These are phyloP conservation scores for Sylvietta virens DNA, from an alignment of 2,113 vertebrate species.

Conservation along the genomic window DNA sequence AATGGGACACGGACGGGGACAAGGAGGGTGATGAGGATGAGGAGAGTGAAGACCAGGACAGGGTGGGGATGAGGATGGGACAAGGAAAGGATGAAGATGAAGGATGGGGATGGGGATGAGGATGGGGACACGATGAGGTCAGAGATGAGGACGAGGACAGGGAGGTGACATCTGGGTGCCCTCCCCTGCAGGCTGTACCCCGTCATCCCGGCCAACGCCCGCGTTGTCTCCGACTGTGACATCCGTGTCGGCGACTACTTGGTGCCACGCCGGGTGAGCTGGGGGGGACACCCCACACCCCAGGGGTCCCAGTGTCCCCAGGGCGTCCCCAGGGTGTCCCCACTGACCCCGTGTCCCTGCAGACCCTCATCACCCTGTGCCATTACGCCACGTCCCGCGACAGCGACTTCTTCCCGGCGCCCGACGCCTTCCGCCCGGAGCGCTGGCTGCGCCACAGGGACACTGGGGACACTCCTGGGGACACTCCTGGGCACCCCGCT, in stretches of 20 bases:
- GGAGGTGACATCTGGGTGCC: not conserved
- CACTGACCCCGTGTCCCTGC: not conserved
- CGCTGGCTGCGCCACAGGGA: not conserved
- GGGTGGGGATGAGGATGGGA: not conserved
- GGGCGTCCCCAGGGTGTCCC: not conserved
- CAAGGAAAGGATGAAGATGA: no score
- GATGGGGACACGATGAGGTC: not conserved
- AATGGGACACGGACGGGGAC: no score
- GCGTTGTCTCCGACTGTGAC: not conserved
- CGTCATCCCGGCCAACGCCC: not conserved
- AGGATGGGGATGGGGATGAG: no score
- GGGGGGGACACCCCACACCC: no score
- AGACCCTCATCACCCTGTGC: conserved; percentile 9
- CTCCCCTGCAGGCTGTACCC: not conserved
- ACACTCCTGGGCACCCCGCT: accelerated
- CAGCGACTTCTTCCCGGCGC: not conserved
- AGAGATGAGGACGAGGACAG: not conserved
- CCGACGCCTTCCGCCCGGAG: not conserved
- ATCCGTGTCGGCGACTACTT: not conserved
- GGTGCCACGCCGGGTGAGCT: not conserved
- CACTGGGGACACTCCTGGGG: accelerated
- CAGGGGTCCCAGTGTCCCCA: not conserved
- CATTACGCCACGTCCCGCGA: not conserved
- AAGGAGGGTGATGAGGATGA: not conserved
- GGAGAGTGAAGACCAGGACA: not conserved